Base-by-base conservation (phyloP, 2,888 invertebrate species). In the Polietes domitor region DNA sequence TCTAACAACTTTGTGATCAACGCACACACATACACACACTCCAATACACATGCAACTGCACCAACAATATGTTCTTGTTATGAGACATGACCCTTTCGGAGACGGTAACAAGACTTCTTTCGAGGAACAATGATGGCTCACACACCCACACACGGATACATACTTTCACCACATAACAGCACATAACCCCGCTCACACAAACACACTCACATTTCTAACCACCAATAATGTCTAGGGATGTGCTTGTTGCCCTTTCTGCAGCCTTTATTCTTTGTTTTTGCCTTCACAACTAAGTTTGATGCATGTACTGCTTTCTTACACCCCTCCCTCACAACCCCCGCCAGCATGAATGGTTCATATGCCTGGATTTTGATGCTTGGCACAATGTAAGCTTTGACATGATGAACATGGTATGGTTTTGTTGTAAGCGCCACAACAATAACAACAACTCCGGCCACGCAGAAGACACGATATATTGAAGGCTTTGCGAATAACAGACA, bases 11-110 rank as follows among this genome's bases (percentile, higher is more conserved):
- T 6, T 26, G 21, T 43, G n/a, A 32, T 12, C 47, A 47, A 43
- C 47, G 12, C 4, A 26, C 17, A 68, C 15, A 12, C n/a, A 70
- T 32, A n/a, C n/a, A 68, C 5, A 37, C 15, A 17, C 47, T 2
- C 26, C n/a, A 26, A 26, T 74, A 9, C 24, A 55, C 55, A 28
- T 7, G 58, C 43, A 41, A 41, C 15, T 75, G 17, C 15, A 70
- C 47, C 26, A 50, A 21, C 50, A 50, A 73, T 74, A 61, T 58
- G 50, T 43, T 68, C 17, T 77, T 50, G 70, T 74, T 82, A 50
- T 82, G 74, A 82, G 77, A 78, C 77, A 82, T 74, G 82, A 77
- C 74, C 77, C 77, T 82, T 82, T 74, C 53, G 70, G 28, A 61
- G 12, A 58, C 58, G 74, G 74, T 74, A 74, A 77, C 70, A 74